Percentiles rank a stretch among this genome's conserved stretches.
These are phyloP conservation scores for Urocolius indicus DNA, from an alignment of 2,113 vertebrate genomes.

Conservation along the genomic window DNA sequence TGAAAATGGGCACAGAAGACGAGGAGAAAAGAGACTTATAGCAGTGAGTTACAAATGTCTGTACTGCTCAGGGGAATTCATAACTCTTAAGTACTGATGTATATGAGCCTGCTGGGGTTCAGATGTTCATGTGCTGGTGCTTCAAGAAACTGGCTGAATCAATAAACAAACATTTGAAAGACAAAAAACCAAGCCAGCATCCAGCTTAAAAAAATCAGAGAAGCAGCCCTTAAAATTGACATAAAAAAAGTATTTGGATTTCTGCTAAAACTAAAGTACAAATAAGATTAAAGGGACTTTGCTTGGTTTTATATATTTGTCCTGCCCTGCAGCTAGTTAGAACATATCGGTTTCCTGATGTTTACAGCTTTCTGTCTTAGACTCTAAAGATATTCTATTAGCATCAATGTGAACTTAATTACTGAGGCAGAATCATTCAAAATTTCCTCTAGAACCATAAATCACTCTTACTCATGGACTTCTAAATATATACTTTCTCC, in stretches of 20 bases:
- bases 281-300: background rate
- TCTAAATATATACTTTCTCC: background rate
- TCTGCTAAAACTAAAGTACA: background rate
- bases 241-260: background rate
- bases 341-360: background rate
- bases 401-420: background rate
- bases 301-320: background rate
- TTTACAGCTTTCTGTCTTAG: background rate
- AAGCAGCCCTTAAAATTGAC: background rate
- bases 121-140: background rate
- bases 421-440: background rate
- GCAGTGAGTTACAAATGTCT: background rate
- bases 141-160: background rate
- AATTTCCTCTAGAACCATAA: background rate
- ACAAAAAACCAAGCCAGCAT: background rate
- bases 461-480: background rate
- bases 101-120: background rate
- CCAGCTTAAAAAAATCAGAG: background rate
- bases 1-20: background rate
- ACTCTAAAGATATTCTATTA: background rate
- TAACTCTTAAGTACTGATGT: background rate
- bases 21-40: background rate
- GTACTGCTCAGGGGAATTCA: background rate
- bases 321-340: background rate
- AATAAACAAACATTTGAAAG: conserved; percentile 1